These are phyloP conservation scores for Chromoteleia sp. DNA, from an alignment of 2,888 invertebrate species.

Conservation along the genomic window DNA sequence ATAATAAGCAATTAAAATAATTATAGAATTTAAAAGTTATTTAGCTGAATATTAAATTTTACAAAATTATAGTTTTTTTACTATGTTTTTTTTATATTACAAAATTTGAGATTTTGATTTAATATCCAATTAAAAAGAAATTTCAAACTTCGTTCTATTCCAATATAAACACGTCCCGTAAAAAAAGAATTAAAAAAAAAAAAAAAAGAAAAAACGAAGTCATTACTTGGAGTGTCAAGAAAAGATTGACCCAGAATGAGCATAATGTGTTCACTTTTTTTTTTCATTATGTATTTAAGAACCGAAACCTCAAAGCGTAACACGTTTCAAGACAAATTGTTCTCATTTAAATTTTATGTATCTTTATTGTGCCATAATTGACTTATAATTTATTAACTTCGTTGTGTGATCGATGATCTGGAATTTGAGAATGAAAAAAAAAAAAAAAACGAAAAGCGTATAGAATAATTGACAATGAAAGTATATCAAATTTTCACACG, in stretches of 20 bases:
- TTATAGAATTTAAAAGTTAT: too few relatives aligned
- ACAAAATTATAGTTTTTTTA: too few relatives aligned
- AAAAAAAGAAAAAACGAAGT: slow-evolving; percentile 7
- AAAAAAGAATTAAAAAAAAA: neutral
- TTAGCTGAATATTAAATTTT: too few relatives aligned
- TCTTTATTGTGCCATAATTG: slow-evolving; percentile 40
- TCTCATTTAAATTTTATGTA: neutral
- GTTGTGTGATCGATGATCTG: neutral
- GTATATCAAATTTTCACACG: slow-evolving; percentile 18
- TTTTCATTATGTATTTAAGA: neutral
- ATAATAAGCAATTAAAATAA: too few relatives aligned
- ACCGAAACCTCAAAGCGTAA: neutral
- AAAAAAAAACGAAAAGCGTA: slow-evolving; percentile 10
- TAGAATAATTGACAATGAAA: slow-evolving; percentile 21
- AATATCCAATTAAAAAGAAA: too few relatives aligned
- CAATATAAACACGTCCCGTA: neutral
- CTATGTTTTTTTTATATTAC: too few relatives aligned
- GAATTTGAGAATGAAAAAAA: slow-evolving; percentile 16
- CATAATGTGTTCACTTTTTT: slow-evolving; percentile 18
- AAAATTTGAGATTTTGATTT: too few relatives aligned
- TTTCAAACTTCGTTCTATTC: neutral
- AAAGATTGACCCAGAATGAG: slow-evolving; percentile 19
- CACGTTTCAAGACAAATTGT: slow-evolving; percentile 1
- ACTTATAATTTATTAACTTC: slow-evolving; percentile 33
- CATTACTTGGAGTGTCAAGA: slow-evolving; percentile 4